Conservation (phyloP, 2,113 vertebrate genomes). For the Channa maculata region DNA sequence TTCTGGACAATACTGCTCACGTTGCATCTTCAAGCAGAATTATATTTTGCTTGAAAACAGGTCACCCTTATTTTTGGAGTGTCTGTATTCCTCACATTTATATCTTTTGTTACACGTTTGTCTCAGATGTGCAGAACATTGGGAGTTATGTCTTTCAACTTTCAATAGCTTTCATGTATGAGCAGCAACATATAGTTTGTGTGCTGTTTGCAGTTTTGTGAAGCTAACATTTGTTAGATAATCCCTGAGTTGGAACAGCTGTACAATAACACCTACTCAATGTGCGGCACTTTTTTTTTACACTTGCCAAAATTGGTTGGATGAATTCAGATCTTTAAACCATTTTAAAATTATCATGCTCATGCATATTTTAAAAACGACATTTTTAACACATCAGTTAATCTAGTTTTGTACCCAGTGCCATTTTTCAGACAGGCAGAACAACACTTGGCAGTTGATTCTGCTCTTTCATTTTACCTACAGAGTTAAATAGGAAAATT, state of each 20-base stretch:
- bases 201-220: constrained; percentile 7
- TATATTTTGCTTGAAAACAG: neutral
- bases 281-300: neutral
- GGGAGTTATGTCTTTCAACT: neutral
- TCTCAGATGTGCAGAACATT: neutral
- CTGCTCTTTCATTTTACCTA: constrained; percentile 36
- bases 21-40: neutral
- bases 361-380: neutral
- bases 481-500: constrained; percentile 48
- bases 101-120: too few relatives aligned
- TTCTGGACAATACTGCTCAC: neutral
- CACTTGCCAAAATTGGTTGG: constrained; percentile 28
- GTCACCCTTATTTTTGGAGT: too few relatives aligned
- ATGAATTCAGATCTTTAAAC: constrained; percentile 18
- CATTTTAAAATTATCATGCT: constrained; percentile 33
- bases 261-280: constrained; percentile 12
- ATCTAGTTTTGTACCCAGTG: constrained; percentile 10
- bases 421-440: constrained; percentile 22
- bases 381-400: constrained; percentile 1
- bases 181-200: neutral
- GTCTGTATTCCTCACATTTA: too few relatives aligned
- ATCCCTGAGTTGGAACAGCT: constrained; percentile 33
- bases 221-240: constrained; percentile 11
- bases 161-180: neutral
- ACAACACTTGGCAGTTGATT: constrained; percentile 27